phyloP scores from a whole-genome alignment of 2,797 vertebrate genomes.

The Xerus rutilus region DNA sequence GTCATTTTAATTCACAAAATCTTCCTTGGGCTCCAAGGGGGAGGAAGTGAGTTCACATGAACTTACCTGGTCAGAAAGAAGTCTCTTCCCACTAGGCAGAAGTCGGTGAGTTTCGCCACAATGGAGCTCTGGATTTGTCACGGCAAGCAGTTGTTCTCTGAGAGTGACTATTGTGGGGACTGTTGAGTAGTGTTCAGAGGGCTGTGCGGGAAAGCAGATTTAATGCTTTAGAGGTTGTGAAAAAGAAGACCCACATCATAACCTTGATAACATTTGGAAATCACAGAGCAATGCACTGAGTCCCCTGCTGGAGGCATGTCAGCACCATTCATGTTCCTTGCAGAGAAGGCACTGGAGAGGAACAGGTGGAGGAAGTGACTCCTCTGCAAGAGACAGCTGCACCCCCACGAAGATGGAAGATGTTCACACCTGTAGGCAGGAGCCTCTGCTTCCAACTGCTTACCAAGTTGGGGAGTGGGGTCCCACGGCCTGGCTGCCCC shows the following conservation, averaged over 20 bases:
- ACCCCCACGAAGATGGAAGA: neutral
- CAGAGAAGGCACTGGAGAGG: neutral
- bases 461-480: neutral
- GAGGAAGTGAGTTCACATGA: neutral
- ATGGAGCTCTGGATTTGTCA: neutral
- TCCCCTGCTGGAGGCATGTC: neutral
- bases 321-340: neutral
- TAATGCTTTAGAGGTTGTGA: neutral
- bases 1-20: neutral
- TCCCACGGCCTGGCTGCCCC: neutral
- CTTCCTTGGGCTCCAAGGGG: neutral
- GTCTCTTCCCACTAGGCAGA: neutral
- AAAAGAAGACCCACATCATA: neutral
- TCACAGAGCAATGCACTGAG: neutral
- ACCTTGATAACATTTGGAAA: neutral
- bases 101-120: neutral
- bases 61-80: slow-evolving; percentile 16
- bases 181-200: neutral
- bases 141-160: neutral
- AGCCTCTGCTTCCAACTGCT: neutral
- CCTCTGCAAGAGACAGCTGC: neutral
- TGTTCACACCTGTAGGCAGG: neutral
- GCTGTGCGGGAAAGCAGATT: neutral
- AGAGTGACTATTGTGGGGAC: neutral
- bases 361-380: neutral